Evolutionary conservation across 2,113 vertebrate species (phyloP).

Genomic region (Ia io): DNA sequence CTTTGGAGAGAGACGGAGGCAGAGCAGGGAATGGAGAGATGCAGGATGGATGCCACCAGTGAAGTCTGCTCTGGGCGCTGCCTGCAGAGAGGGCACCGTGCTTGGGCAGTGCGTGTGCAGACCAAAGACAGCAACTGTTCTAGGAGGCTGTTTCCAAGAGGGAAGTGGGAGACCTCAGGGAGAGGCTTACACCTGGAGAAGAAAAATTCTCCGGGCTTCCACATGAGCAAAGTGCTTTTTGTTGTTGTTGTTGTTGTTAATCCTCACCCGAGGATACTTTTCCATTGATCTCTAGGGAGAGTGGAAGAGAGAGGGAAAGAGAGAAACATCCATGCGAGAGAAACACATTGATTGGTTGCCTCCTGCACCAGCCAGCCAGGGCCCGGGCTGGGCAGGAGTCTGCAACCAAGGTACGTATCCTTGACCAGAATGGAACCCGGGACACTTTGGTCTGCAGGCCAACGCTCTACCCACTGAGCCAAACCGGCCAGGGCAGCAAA

Average conservation of each 20-base stretch:
- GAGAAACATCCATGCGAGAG: no score
- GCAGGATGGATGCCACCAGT: fast-evolving
- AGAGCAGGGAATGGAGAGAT: not conserved
- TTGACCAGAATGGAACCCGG: no score
- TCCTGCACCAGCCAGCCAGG: no score
- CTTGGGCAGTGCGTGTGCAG: not conserved
- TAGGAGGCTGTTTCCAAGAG: conserved; percentile 57
- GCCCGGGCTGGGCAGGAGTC: no score
- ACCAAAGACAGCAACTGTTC: conserved; percentile 62
- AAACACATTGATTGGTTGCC: no score
- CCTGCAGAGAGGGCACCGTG: not conserved
- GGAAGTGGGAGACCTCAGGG: not conserved
- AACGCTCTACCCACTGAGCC: no score
- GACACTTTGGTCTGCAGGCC: no score
- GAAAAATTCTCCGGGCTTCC: conserved; percentile 69
- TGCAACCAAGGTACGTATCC: no score
- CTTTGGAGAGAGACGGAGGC: not conserved
- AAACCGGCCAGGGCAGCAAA: not conserved
- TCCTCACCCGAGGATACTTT: no score
- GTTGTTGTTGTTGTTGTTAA: no score
- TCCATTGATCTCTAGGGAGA: no score
- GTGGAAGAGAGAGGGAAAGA: no score
- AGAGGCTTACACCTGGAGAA: conserved; percentile 47
- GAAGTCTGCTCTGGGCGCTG: not conserved
- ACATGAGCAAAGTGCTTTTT: not conserved